Percentiles rank a stretch among this genome's conserved stretches.
Evolutionary conservation across 2,113 vertebrate genomes (phyloP).

Genomic region (Ibidorhyncha struthersii): DNA sequence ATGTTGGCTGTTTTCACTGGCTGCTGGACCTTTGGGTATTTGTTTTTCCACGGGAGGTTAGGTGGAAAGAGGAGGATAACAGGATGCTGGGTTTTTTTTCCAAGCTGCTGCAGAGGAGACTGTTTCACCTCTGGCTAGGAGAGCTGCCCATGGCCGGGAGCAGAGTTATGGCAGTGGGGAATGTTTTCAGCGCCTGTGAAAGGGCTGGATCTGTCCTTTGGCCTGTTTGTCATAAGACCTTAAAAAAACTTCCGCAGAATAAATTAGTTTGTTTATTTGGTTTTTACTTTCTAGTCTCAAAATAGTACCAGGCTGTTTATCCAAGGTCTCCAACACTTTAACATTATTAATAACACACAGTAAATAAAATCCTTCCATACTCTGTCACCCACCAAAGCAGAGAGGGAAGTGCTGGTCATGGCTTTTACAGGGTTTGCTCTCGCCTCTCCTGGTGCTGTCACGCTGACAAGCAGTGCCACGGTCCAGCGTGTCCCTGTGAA

Average conservation of each 20-base stretch:
- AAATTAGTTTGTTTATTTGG: neutral
- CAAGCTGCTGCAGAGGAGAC: neutral
- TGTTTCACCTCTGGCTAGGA: constrained; percentile 5
- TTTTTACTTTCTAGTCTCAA: constrained; percentile 32
- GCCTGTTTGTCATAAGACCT: neutral
- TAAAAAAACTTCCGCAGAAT: neutral
- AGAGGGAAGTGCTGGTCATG: neutral
- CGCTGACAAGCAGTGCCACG: neutral
- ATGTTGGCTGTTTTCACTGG: constrained; percentile 33
- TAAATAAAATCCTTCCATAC: neutral
- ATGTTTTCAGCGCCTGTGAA: neutral
- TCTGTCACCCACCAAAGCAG: neutral
- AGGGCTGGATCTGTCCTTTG: neutral
- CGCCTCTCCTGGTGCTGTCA: neutral
- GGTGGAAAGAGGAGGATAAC: constrained; percentile 62
- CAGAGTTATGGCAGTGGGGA: neutral
- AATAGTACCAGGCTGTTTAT: constrained; percentile 12
- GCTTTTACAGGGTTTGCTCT: neutral
- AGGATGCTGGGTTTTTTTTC: constrained; percentile 9
- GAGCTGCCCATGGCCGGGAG: neutral
- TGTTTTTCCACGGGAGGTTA: constrained; percentile 57
- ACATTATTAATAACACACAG: neutral
- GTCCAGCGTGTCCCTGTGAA: neutral
- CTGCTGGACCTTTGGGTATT: constrained; percentile 40
- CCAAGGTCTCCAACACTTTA: neutral